Evolutionary conservation across 2,113 vertebrate genomes (phyloP), one percentile per base, ranked within the genome.

Genomic region (Centropristis striata): DNA sequence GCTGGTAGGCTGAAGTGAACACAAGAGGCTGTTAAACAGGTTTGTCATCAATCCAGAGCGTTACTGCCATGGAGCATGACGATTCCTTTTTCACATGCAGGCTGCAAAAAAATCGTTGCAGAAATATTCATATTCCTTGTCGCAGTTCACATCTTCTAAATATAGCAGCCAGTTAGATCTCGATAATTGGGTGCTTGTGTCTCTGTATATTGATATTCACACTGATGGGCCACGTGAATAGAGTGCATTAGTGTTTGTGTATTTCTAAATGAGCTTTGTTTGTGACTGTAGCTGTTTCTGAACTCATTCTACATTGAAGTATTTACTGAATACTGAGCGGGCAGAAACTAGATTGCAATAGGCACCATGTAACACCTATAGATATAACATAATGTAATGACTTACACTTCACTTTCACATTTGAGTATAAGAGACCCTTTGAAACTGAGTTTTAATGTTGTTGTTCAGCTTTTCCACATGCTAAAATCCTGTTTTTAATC

Each of bases 1-100:
- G 78, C 74, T 46, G 37, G 37, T 73, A 53, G 71, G 75, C 50
- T 39, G 42, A 49, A 21, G 8, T 54, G 61, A 86, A 84, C 65
- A 78, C 16, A 70, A 16, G 44, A 67, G 21, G 68, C 63, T 82
- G 51, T 80, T 70, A 44, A 36, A 55, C 68, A 54, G 51, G 57
- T 78, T 66, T 63, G 70, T 66, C 70, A 82, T 78, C 57, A 55
- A 60, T 78, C 55, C 42, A 32, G 13, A 80, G 36, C 7, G 8
- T 18, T 46, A 25, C 66, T 75, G 44, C 37, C 5, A 5, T 16
- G 25, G 68, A 78, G 41, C 71, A 75, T 57, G 18, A 68, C 3
- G 7, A 59, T n/a, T 53, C 32, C 4, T 60, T 57, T 50, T 23
- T 67, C 28, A 59, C 20, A 61, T 20, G 16, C 28, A 61, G 21